A percentile compares a stretch with the other conserved stretches of the same genome.
These are phyloP conservation scores for Rhinoraja longicauda DNA, from an alignment of 2,797 vertebrate species.

Conservation along the genomic window DNA sequence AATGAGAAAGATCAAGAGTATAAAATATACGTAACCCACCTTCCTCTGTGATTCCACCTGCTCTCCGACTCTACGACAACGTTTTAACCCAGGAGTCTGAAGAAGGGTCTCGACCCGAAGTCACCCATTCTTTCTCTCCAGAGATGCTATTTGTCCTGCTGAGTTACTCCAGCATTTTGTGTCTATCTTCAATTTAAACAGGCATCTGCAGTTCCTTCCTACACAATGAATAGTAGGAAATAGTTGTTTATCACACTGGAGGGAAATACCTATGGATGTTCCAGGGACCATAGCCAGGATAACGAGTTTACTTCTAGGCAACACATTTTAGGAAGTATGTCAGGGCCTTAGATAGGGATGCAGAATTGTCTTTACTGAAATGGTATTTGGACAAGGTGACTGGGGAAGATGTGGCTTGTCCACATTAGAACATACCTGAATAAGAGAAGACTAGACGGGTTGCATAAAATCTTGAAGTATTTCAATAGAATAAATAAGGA, in stretches of 20 bases:
- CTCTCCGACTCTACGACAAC: too few species aligned
- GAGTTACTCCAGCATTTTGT: too few species aligned
- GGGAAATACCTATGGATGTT: background rate
- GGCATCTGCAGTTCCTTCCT: too few species aligned
- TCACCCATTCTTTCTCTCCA: too few species aligned
- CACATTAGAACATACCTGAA: background rate
- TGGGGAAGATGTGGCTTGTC: background rate
- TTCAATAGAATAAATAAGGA: too few species aligned
- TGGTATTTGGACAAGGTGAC: background rate
- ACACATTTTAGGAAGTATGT: background rate
- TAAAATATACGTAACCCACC: background rate
- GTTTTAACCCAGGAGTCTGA: too few species aligned
- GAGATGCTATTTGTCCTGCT: too few species aligned
- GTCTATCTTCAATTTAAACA: too few species aligned
- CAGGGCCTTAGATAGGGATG: background rate
- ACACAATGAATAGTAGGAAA: background rate
- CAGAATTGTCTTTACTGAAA: background rate
- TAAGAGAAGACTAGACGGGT: too few species aligned
- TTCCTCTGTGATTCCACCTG: too few species aligned
- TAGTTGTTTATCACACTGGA: background rate
- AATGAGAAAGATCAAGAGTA: background rate
- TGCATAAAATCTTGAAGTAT: too few species aligned
- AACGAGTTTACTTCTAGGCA: background rate
- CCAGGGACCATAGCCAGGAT: background rate
- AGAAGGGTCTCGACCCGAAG: too few species aligned